Conservation (phyloP, 1,140 invertebrate species). For the Drosophila tani region DNA sequence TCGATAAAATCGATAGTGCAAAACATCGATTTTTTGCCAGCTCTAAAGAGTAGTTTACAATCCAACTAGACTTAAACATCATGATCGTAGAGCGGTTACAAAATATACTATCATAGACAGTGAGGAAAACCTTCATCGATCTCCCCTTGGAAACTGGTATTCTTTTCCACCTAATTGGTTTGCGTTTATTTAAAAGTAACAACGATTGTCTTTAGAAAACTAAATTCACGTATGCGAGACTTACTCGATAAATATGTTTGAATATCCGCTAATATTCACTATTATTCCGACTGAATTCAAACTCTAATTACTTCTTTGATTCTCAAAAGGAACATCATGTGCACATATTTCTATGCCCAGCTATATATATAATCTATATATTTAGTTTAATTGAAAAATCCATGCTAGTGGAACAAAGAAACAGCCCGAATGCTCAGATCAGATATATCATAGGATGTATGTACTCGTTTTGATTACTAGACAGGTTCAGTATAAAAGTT, state of each 20-base stretch:
- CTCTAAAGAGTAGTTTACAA: slow-evolving; percentile 47
- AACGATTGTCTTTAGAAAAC: slow-evolving; percentile 84
- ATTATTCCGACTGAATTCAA: slow-evolving; percentile 20
- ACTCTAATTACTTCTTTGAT: slow-evolving; percentile 38
- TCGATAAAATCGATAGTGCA: too few relatives aligned
- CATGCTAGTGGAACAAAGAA: slow-evolving; percentile 48
- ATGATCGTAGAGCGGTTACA: slow-evolving; percentile 49
- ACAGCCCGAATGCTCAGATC: slow-evolving; percentile 57
- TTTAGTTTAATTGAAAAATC: slow-evolving; percentile 46
- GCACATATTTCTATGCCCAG: slow-evolving; percentile 32
- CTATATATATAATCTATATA: slow-evolving; percentile 20
- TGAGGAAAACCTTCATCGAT: slow-evolving; percentile 26
- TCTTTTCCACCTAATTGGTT: not conserved
- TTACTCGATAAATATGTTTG: slow-evolving; percentile 60
- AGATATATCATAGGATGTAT: slow-evolving; percentile 16
- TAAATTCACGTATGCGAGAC: slow-evolving; percentile 73
- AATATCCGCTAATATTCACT: slow-evolving; percentile 17
- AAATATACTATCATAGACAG: slow-evolving; percentile 53
- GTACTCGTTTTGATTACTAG: slow-evolving; percentile 20
- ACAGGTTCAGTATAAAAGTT: slow-evolving; percentile 40
- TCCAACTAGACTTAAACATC: slow-evolving; percentile 48
- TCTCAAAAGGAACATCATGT: slow-evolving; percentile 52
- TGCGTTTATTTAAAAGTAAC: slow-evolving; percentile 60
- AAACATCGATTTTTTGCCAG: too few relatives aligned
- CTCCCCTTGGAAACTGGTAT: not conserved